Base-by-base conservation (phyloP, 2,888 invertebrate genomes). In the Disparrhopalites patrizii region DNA sequence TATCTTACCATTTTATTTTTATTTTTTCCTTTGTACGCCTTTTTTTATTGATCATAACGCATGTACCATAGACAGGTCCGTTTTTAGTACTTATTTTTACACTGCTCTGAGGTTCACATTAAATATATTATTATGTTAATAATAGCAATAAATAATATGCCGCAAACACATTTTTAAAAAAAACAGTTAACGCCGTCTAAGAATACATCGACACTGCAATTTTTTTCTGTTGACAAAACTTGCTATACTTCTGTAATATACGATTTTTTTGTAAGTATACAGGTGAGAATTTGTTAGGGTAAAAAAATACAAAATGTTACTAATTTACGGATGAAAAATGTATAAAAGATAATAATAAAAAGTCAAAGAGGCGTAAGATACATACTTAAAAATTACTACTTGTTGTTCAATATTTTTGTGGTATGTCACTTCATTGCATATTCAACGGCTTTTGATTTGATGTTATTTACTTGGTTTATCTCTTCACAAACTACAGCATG, bases 1-100 rank as follows among this genome's bases (percentile, higher is more conserved):
- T 58, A 47, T 30, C 58, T 58, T 58, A 58, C 58, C 58, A 58
- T 58, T 58, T 38, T 27, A 58, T 58, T 58, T 43, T 47, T 47
- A 47, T 47, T 47, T 23, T 47, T 47, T 47, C n/a, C n/a, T n/a
- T n/a, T n/a, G n/a, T n/a, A n/a, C n/a, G n/a, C n/a, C n/a, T n/a
- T n/a, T n/a, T n/a, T n/a, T n/a, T n/a, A n/a, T n/a, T n/a, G n/a
- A n/a, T n/a, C n/a, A n/a, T n/a, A n/a, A n/a, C n/a, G n/a, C n/a
- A n/a, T n/a, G n/a, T n/a, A n/a, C n/a, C n/a, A n/a, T n/a, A n/a
- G n/a, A n/a, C n/a, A n/a, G n/a, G n/a, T n/a, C n/a, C n/a, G n/a
- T n/a, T n/a, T n/a, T n/a, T n/a, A n/a, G n/a, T n/a, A n/a, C n/a
- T n/a, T n/a, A n/a, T n/a, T n/a, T n/a, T n/a, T n/a, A n/a, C n/a